phyloP scores from a whole-genome alignment of 2,888 invertebrate genomes.

The Eilema depressum region DNA sequence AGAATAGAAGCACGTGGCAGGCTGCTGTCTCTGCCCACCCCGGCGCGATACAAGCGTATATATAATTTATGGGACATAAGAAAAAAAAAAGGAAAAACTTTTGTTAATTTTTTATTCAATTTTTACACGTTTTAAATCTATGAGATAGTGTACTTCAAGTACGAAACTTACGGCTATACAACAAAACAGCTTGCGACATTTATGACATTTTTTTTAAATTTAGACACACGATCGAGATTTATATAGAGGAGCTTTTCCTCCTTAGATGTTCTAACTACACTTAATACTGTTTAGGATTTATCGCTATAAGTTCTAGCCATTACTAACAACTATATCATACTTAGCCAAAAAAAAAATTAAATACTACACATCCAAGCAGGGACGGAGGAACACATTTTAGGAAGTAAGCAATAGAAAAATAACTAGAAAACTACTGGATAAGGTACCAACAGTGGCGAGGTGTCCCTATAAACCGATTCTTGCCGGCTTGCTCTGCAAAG shows the following conservation, averaged over 20 bases:
- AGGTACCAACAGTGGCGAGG: too few relatives aligned
- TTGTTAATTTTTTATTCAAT: slow-evolving; percentile 2
- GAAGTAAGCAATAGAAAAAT: neutral
- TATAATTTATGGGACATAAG: slow-evolving; percentile 8
- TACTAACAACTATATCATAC: neutral
- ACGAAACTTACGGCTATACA: slow-evolving; percentile 2
- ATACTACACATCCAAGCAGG: slow-evolving; percentile 1
- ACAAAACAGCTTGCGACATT: neutral
- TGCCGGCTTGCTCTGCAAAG: too few relatives aligned
- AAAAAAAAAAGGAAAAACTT: slow-evolving; percentile 2
- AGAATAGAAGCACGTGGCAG: too few relatives aligned
- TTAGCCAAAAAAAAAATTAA: neutral
- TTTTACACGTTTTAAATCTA: neutral
- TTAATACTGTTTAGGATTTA: slow-evolving; percentile 1
- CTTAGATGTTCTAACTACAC: neutral
- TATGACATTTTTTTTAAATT: neutral
- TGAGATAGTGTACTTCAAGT: slow-evolving; percentile 5
- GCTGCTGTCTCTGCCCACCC: too few relatives aligned
- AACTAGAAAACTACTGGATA: neutral
- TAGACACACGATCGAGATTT: neutral
- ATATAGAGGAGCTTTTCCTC: neutral
- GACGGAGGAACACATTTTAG: neutral
- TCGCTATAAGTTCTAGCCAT: neutral
- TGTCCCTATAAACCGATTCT: too few relatives aligned
- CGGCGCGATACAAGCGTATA: neutral